These are phyloP conservation scores for Fragum whitleyi DNA, from an alignment of 2,888 invertebrate genomes.

Conservation along the genomic window DNA sequence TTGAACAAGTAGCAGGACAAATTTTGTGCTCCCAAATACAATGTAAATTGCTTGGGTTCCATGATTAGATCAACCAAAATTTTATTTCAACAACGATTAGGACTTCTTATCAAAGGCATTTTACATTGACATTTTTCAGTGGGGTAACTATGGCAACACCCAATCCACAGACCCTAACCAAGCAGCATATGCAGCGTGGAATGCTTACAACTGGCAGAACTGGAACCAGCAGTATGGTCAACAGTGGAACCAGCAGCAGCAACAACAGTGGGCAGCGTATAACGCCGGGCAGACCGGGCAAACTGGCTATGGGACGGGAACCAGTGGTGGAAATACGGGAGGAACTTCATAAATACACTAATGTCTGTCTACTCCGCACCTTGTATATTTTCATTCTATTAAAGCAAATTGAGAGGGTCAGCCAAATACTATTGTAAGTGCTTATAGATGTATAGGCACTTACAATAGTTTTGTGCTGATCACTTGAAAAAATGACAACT, in stretches of 20 bases:
- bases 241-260: conserved; percentile 57
- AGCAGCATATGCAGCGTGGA: conserved; percentile 51
- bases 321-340: background rate
- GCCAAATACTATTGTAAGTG: too few relatives aligned
- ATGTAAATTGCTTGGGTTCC: too few relatives aligned
- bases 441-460: too few relatives aligned
- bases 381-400: too few relatives aligned
- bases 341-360: background rate
- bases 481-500: too few relatives aligned
- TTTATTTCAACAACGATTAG: too few relatives aligned
- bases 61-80: too few relatives aligned
- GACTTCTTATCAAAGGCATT: too few relatives aligned
- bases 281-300: conserved; percentile 20
- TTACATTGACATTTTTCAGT: conserved; percentile 44
- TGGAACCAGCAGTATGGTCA: conserved; percentile 61
- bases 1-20: too few relatives aligned
- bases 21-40: too few relatives aligned
- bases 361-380: background rate
- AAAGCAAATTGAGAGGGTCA: too few relatives aligned
- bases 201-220: conserved; percentile 59
- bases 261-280: conserved; percentile 36
- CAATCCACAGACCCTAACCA: conserved; percentile 22
- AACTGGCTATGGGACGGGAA: background rate
- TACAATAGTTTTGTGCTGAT: too few relatives aligned
- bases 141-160: conserved; percentile 56